phyloP scores from a whole-genome alignment of 2,888 invertebrate species.

The Nephrotoma guestfalica region DNA sequence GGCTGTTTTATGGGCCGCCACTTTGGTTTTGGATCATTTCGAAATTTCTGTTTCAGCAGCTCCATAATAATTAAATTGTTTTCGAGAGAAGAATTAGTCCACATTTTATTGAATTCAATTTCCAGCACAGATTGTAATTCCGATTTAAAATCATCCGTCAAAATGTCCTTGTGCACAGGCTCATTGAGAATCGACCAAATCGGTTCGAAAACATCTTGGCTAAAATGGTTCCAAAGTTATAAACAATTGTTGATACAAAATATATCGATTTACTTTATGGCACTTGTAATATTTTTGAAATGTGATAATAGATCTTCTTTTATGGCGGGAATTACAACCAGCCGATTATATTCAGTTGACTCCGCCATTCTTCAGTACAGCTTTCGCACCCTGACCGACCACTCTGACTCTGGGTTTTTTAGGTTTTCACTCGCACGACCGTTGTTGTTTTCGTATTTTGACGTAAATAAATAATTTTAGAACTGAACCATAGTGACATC shows the following conservation, averaged over 20 bases:
- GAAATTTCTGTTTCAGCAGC: background rate
- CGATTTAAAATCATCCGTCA: background rate
- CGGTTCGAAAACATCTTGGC: background rate
- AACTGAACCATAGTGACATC: background rate
- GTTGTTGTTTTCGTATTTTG: too few species aligned
- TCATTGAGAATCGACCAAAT: background rate
- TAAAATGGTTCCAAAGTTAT: background rate
- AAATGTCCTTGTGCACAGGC: background rate
- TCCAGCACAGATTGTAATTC: background rate
- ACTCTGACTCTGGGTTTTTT: background rate
- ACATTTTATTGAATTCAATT: constrained; percentile 1
- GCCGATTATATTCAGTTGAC: background rate
- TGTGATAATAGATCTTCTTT: background rate
- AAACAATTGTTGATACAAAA: too few species aligned
- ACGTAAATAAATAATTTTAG: background rate
- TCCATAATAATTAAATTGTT: background rate
- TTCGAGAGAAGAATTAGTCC: background rate
- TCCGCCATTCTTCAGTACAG: background rate
- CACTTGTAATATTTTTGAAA: background rate
- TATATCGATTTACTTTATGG: background rate
- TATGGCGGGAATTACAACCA: background rate
- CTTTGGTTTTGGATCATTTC: background rate
- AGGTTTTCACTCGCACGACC: background rate
- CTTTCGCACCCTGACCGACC: background rate
- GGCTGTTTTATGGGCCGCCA: background rate